These are phyloP conservation scores for Penaeus chinensis DNA, from an alignment of 1,140 invertebrate genomes.

Conservation along the genomic window DNA sequence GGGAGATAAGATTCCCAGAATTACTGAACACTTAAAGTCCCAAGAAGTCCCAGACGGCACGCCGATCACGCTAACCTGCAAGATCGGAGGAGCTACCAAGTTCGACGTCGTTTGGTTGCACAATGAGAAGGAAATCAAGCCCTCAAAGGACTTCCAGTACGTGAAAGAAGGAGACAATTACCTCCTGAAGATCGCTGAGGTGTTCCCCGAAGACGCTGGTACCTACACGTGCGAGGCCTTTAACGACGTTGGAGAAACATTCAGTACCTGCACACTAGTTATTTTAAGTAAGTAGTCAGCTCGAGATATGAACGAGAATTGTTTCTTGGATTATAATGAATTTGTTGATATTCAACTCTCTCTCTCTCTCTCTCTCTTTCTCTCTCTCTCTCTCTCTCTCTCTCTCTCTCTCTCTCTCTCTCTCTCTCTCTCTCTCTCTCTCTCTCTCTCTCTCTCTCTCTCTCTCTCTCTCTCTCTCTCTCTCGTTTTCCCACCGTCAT, in stretches of 20 bases:
- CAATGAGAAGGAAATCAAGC: constrained; percentile 96
- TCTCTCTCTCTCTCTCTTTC: too few relatives aligned
- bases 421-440: too few relatives aligned
- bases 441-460: too few relatives aligned
- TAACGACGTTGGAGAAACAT: constrained; percentile 93
- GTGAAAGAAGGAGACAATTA: constrained; percentile 90
- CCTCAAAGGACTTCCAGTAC: constrained; percentile 95
- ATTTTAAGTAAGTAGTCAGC: constrained; percentile 74
- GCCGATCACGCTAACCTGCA: constrained; percentile 83
- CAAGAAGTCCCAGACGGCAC: constrained; percentile 87
- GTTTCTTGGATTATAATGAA: background rate
- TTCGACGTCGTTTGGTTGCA: constrained; percentile 96
- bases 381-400: too few relatives aligned
- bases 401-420: too few relatives aligned
- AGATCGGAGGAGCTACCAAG: constrained; percentile 85
- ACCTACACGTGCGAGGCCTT: constrained; percentile 97
- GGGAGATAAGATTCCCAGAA: constrained; percentile 60
- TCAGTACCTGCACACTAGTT: constrained; percentile 88
- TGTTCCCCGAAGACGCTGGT: constrained; percentile 93
- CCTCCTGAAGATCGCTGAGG: constrained; percentile 90
- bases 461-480: too few relatives aligned
- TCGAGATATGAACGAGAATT: background rate
- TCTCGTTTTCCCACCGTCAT: background rate
- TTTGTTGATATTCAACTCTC: too few relatives aligned
- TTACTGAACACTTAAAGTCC: constrained; percentile 79